A percentile compares a stretch with the other conserved stretches of the same genome.
These are phyloP conservation scores for Ormyrus nitidulus DNA, from an alignment of 2,888 invertebrate species.

Conservation along the genomic window DNA sequence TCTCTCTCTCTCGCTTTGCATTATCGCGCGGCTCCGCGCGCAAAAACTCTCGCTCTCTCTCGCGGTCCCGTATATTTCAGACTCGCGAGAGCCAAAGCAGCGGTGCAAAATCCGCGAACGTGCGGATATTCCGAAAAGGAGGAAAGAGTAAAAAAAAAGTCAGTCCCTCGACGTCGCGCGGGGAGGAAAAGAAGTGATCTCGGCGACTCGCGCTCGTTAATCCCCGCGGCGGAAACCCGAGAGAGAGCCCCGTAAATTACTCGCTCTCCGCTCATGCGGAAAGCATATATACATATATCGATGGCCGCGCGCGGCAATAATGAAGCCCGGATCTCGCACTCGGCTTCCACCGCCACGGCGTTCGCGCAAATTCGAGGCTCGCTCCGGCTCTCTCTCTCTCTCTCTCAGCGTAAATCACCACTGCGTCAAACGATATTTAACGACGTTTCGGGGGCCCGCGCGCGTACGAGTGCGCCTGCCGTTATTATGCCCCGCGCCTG, in stretches of 20 bases:
- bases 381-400: background rate
- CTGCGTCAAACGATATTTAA: conserved; percentile 56
- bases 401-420: conserved; percentile 32
- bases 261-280: conserved; percentile 63
- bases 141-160: background rate
- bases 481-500: conserved; percentile 21
- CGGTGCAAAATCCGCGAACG: conserved; percentile 59
- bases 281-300: conserved; percentile 8
- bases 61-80: no score
- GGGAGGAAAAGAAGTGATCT: conserved; percentile 9
- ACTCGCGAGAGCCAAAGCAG: conserved; percentile 5
- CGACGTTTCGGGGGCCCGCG: conserved; percentile 60
- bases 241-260: conserved; percentile 69
- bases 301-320: conserved; percentile 7
- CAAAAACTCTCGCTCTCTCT: no score
- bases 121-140: conserved; percentile 42
- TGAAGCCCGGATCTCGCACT: background rate
- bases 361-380: background rate
- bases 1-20: no score
- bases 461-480: conserved; percentile 27
- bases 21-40: no score
- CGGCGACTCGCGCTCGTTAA: conserved; percentile 67
- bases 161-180: conserved; percentile 52
- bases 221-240: conserved; percentile 68
- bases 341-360: background rate